Base-by-base conservation (phyloP, 2,113 vertebrate genomes). In the Nothoprocta perdicaria region DNA sequence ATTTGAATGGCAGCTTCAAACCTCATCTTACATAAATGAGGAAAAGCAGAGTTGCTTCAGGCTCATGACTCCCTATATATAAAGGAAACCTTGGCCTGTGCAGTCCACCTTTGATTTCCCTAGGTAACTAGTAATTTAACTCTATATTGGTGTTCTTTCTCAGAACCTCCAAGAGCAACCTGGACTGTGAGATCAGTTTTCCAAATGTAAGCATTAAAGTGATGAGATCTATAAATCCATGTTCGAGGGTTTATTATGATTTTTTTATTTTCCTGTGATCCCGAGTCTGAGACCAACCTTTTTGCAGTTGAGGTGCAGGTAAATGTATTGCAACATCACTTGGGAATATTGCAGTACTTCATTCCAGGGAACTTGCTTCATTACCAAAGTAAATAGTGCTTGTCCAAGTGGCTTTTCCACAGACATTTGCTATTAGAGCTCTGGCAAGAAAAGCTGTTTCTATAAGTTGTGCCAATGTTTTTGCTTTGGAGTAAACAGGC, bases 401-500 rank as follows among this genome's bases (percentile, higher is more conserved):
- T 87, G 76, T 71, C 72, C 26, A 22, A 87, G 89, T 2, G 13
- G 73, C 89, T 95, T 76, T 91, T 96, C 91, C 87, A 40, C 79
- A 94, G 82, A 53, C 61, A 73, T 78, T 83, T 53, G 73, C 79
- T 89, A 22, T 76, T 91, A 48, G 61, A 46, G 43, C 84, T 84
- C 88, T 95, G 94, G 89, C 84, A 88, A 58, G 79, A 68, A 74
- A 40, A 74, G 38, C 46, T 95, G 95, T 95, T 94, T 92, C 90
- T 95, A 31, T 91, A 68, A 33, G 80, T 75, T 41, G 3, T 92
- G 94, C 95, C 93, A 95, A 78, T 69, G 24, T 38, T 69, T 86
- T 68, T 94, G 84, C 81, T 95, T 95, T 95, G 92, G 82, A 83
- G 88, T 96, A 96, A 96, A 95, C 85, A 96, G 43, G 16, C 33